Evolutionary conservation across 23 tunicate genomes (phyloP), one percentile per base, ranked within the genome.

Genomic region (Botrylloides violaceus): DNA sequence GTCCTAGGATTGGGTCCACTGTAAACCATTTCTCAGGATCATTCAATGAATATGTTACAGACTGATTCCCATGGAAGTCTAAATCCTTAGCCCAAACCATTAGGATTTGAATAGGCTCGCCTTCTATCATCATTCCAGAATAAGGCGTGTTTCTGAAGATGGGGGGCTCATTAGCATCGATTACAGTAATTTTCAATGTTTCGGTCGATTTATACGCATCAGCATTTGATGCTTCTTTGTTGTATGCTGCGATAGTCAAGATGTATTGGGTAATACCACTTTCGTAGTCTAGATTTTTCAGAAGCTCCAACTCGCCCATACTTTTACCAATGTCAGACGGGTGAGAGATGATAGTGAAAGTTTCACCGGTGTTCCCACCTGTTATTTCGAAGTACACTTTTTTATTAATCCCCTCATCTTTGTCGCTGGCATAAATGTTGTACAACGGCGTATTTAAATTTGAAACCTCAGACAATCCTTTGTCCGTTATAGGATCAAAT

Each of bases 131-230:
- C 19, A 18, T 36, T 4, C 15, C 57, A 0, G 9, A 38, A 56
- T 89, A 89, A 9, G 96, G 84, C 4, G 38, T 36, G 48, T 66
- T 49, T 3, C 23, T 50, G 59, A 89, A 89, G 2, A 72, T 72
- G 20, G 96, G 96, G 0, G 96, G 89, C 49, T 89, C 96, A 61
- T 89, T 89, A 58, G 65, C 81, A 75, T 89, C 89, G 37, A 34
- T 49, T 6, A 87, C 87, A 29, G 64, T 71, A 23, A 88, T 64
- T 4, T 0, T 36, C 3, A 81, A 61, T 0, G 63, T 35, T 39
- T 75, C 57, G 6, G 64, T 37, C 3, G 49, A 56, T 19, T 0
- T 30, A 33, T 75, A 75, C 28, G 2, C 0, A 7, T 22, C 58
- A 19, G 49, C 66, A 58, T 84, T 84, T 0, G 38, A 33, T 21